Evolutionary conservation across 2,888 invertebrate species (phyloP).

Genomic region (Spialia ferax): DNA sequence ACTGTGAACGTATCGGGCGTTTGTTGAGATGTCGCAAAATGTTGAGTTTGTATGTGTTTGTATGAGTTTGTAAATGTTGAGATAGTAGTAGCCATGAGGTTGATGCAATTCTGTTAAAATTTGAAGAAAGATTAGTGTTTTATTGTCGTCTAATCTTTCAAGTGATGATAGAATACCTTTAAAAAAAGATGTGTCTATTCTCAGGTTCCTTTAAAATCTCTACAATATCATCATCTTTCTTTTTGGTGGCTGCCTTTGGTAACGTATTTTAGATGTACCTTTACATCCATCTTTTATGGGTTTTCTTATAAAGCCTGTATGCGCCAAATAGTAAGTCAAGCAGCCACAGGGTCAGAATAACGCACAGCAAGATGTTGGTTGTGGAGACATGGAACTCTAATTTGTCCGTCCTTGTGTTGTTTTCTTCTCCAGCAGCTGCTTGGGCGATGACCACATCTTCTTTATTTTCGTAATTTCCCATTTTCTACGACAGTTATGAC

Average conservation of each 20-base stretch:
- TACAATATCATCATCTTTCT: background rate
- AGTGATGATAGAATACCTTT: conserved; percentile 50
- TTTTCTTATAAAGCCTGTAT: no score
- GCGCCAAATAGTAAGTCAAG: no score
- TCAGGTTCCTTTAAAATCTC: conserved; percentile 26
- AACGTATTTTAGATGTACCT: background rate
- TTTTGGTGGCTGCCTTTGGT: background rate
- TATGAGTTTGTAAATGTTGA: no score
- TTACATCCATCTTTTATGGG: no score
- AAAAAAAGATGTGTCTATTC: conserved; percentile 48
- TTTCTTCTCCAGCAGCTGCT: no score
- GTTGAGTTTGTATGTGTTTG: conserved; percentile 49
- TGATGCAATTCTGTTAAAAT: conserved; percentile 48
- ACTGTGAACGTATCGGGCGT: conserved; percentile 49
- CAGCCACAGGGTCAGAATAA: no score
- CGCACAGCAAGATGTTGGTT: no score
- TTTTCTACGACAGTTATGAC: no score
- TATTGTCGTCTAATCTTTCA: conserved; percentile 49
- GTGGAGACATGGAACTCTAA: no score
- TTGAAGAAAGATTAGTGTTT: conserved; percentile 49
- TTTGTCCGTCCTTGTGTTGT: no score
- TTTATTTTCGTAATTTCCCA: no score
- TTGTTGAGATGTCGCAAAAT: conserved; percentile 50
- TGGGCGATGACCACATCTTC: no score
- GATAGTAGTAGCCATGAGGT: conserved; percentile 42